phyloP scores from a whole-genome alignment of 2,797 vertebrate genomes.

The Discoglossus pictus region DNA sequence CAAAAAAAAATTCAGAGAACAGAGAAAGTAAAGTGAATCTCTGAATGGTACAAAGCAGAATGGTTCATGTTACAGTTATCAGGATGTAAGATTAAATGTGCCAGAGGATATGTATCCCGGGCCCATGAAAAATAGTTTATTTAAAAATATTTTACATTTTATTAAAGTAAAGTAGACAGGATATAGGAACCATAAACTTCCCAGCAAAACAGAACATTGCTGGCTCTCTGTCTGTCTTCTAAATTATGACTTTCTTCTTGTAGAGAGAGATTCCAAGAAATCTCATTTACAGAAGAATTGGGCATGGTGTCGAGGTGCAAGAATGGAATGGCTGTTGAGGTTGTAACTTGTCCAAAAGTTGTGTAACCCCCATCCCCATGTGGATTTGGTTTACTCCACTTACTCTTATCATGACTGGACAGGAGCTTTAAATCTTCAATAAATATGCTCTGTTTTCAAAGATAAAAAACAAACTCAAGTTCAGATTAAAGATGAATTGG shows the following conservation, averaged over 20 bases:
- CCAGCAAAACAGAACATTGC: conserved; percentile 37
- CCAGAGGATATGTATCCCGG: conserved; percentile 41
- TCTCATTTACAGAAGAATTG: conserved; percentile 21
- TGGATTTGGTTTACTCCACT: not conserved
- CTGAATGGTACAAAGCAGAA: conserved; percentile 15
- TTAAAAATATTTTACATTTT: conserved; percentile 43
- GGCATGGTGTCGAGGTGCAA: not conserved
- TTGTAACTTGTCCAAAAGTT: not conserved
- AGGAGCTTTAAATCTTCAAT: too few species aligned
- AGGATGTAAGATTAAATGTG: conserved; percentile 28
- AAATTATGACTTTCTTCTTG: conserved; percentile 37
- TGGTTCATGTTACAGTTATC: conserved; percentile 32
- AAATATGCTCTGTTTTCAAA: too few species aligned
- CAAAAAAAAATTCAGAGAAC: not conserved
- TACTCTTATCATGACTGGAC: not conserved
- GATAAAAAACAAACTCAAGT: too few species aligned
- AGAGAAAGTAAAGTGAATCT: conserved; percentile 13
- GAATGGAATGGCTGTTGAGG: conserved; percentile 2
- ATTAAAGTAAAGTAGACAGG: conserved; percentile 47
- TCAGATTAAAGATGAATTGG: too few species aligned
- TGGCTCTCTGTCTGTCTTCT: conserved; percentile 11
- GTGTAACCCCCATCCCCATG: not conserved
- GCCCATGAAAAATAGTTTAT: conserved; percentile 36
- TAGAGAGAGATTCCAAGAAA: conserved; percentile 31
- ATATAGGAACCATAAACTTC: conserved; percentile 45